Base-by-base conservation (phyloP, 2,888 invertebrate genomes). In the Pristionchus mayeri region DNA sequence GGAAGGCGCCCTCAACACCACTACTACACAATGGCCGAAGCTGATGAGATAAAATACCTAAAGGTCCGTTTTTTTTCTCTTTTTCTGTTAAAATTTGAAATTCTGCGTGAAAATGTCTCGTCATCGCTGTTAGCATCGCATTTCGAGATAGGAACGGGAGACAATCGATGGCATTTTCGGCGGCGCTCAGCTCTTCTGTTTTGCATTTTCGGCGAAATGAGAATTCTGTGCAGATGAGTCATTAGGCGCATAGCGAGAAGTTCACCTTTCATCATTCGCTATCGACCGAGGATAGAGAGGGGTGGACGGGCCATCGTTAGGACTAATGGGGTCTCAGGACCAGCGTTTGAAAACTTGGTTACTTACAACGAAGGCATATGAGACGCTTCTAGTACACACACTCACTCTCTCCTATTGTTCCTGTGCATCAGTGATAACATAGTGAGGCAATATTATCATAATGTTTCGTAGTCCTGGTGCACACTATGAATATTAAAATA, bases 1-100 rank as follows among this genome's bases (percentile, higher is more conserved):
- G 80, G 82, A 44, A 34, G 63, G 30, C n/a, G 63, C 63, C 60
- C 63, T 63, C 84, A 37, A 18, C n/a, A 30, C 57, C 40, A 63
- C 63, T 11, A 16, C 54, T 21, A 67, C 84, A 82, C 75, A 52
- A 48, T 48, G 37, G 85, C 81, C 75, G 83, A 48, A 13, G 85
- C 85, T 21, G 89, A 89, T 87, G n/a, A n/a, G n/a, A 88, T 88
- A 88, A 88, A 87, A 86, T 87, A 87, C 81, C 88, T 89, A 86
- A 88, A 88, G 90, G 81, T 82, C 9, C n/a, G 18, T 30, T 52
- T 1, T 24, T 9, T 40, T 40, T 75, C 16, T 9, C 1, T 18
- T 21, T 34, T 67, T 40, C 21, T 3, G 24, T 40, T 9, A 40
- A 16, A n/a, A 37, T 18, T 37, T 40, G 37, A 11, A 63, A 4